Base-by-base conservation (phyloP, 2,797 vertebrate genomes). In the Ptychadena robeensis region DNA sequence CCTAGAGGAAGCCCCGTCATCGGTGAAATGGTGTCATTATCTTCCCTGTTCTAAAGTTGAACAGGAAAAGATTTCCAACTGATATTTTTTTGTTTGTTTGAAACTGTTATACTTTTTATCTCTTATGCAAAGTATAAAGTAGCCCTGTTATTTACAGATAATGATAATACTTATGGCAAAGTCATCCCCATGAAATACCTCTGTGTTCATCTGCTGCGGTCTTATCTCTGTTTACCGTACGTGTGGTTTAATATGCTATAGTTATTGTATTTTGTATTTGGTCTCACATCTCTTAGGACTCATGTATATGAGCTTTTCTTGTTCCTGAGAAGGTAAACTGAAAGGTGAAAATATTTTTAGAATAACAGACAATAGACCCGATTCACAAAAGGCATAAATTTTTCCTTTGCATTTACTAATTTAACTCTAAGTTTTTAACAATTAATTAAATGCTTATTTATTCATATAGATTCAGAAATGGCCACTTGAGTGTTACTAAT, bases 191-290 rank as follows among this genome's bases (percentile, higher is more conserved):
- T 40, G 25, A n/a, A 68, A 68, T 53, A n/a, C 70, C 61, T 75
- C 32, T 64, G 57, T 80, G 32, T 75, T 68, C 22, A 63, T 57
- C 61, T 18, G 14, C 32, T 34, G 22, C 34, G 63, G 35, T 32
- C 32, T 69, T 82, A 82, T 76, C 71, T 64, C 71, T 30, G 73
- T 75, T 68, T 69, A 76, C 48, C 31, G 69, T 78, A 63, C 61
- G 53, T 63, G 65, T 32, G 31, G 8, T 34, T 65, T 79, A 67
- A 79, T 73, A 44, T 34, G 32, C 68, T 83, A 83, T 83, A 83
- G 40, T 79, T 72, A 73, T 57, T 66, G 31, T 70, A 83, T 79
- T 32, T 79, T 73, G 79, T 78, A 83, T 83, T 78, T 76, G 44
- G 57, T 38, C 78, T 78, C 73, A 78, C 53, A 68, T 78, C 76